phyloP scores from a whole-genome alignment of 2,888 invertebrate genomes.

The Harmothoe impar region DNA sequence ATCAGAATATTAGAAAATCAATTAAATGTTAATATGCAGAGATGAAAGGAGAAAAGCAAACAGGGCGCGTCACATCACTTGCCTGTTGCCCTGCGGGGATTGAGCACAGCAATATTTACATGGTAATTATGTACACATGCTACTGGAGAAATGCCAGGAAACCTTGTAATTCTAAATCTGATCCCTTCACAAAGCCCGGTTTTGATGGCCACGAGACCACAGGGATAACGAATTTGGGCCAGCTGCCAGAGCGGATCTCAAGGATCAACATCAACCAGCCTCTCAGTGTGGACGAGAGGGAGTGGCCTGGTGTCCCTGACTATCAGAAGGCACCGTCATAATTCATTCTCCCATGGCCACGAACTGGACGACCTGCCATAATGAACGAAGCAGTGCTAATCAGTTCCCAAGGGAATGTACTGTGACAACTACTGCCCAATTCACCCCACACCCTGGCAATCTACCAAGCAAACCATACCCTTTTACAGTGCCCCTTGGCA shows the following conservation, averaged over 20 bases:
- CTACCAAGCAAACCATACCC: no score
- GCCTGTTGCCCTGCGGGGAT: no score
- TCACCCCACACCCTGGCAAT: neutral
- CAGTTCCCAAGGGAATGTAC: neutral
- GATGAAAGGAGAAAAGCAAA: no score
- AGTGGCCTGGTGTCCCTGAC: neutral
- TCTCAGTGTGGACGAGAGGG: neutral
- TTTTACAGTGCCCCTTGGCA: no score
- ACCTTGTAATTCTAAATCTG: no score
- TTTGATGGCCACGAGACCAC: neutral
- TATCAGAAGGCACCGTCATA: neutral
- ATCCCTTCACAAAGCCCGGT: no score
- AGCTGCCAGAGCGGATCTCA: neutral
- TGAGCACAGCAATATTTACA: no score
- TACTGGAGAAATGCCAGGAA: no score
- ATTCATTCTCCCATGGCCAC: neutral
- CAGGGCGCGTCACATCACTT: no score
- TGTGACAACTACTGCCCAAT: neutral
- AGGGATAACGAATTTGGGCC: neutral
- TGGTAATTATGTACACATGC: no score
- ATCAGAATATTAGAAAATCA: no score
- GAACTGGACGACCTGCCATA: neutral
- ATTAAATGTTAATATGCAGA: no score
- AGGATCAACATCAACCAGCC: constrained; percentile 15
- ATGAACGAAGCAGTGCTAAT: neutral